Percentiles rank a stretch among this genome's conserved stretches.
phyloP scores from a whole-genome alignment of 2,797 vertebrate genomes.

The Arctocebus calabarensis region DNA sequence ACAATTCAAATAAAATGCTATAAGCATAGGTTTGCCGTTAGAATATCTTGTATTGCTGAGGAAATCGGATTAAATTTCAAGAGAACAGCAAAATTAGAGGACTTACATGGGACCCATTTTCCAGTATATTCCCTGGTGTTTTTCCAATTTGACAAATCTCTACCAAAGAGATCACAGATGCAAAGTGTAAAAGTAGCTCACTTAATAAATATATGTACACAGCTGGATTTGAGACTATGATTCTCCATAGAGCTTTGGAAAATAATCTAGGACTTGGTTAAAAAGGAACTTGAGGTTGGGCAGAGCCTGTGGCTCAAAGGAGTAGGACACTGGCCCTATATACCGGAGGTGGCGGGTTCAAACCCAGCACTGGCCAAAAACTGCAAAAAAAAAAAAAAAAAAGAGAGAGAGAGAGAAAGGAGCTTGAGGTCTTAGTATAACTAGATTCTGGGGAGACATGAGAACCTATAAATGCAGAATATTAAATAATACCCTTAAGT shows the following conservation, averaged over 20 bases:
- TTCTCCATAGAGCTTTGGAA: not conserved
- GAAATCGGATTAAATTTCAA: not conserved
- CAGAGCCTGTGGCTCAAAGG: too few relatives aligned
- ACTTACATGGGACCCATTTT: not conserved
- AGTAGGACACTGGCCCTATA: too few relatives aligned
- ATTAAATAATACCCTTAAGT: not conserved
- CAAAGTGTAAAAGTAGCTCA: not conserved
- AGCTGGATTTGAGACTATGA: not conserved
- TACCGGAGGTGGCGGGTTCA: too few relatives aligned
- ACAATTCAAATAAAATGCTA: not conserved
- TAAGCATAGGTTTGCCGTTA: not conserved
- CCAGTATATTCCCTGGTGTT: not conserved
- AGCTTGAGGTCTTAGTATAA: not conserved
- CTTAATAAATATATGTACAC: not conserved
- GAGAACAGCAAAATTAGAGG: not conserved
- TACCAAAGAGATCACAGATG: not conserved
- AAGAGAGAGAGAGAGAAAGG: not conserved
- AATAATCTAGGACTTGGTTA: not conserved
- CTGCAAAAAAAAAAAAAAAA: too few relatives aligned
- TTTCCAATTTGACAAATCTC: not conserved
- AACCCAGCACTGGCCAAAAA: too few relatives aligned
- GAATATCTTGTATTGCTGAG: not conserved
- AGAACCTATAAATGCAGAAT: not conserved
- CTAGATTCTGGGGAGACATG: not conserved
- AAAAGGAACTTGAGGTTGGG: not conserved